phyloP scores from a whole-genome alignment of 2,797 vertebrate species.

The Danio choprae region DNA sequence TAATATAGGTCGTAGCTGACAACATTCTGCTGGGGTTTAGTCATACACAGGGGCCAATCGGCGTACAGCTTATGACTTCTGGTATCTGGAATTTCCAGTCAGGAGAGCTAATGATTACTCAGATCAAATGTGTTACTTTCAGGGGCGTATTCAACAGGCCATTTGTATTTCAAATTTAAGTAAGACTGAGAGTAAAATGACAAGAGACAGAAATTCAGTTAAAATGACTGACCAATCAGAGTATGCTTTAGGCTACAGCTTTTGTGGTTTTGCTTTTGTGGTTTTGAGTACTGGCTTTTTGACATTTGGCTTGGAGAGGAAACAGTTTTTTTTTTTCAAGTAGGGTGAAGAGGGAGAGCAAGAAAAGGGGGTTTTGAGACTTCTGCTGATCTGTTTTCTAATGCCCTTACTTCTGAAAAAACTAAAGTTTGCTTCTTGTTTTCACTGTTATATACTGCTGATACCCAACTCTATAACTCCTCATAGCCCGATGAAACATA shows the following conservation, averaged over 20 bases:
- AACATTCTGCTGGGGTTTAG: constrained; percentile 43
- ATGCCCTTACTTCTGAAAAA: constrained; percentile 17
- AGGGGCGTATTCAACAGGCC: constrained; percentile 8
- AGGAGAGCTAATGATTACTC: neutral
- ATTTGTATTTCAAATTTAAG: neutral
- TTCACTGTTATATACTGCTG: no score
- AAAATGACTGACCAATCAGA: constrained; percentile 46
- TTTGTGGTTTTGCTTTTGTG: constrained; percentile 5
- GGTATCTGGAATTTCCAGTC: constrained; percentile 73
- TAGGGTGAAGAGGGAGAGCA: constrained; percentile 1
- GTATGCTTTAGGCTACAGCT: neutral
- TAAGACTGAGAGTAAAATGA: neutral
- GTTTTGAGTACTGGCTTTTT: constrained; percentile 16
- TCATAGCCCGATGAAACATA: no score
- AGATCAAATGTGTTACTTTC: constrained; percentile 1
- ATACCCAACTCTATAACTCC: no score
- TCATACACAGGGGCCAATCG: constrained; percentile 43
- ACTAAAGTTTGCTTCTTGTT: constrained; percentile 6
- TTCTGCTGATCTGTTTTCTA: constrained; percentile 6
- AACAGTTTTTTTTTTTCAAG: constrained; percentile 27
- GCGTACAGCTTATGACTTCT: constrained; percentile 47
- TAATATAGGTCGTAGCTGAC: neutral
- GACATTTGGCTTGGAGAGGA: constrained; percentile 24
- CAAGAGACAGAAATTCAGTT: constrained; percentile 11
- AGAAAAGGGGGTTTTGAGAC: constrained; percentile 32